Percentiles rank a stretch among this genome's conserved stretches.
Evolutionary conservation across 2,113 vertebrate species (phyloP).

Genomic region (Zeus faber): DNA sequence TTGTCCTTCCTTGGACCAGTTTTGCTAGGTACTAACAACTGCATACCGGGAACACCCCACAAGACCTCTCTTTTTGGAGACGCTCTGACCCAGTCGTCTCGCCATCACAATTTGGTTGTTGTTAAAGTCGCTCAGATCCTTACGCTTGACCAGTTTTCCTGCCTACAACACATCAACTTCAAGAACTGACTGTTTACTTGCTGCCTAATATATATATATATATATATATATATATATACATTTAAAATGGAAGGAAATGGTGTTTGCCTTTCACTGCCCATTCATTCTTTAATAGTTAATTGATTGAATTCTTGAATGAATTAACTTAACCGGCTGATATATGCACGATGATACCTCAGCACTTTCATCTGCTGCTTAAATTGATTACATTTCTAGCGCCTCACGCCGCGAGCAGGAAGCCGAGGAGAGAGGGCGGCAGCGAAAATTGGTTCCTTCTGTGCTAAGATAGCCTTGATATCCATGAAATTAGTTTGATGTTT

Average conservation of each 20-base stretch:
- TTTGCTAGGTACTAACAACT: too few species aligned
- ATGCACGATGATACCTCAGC: conserved; percentile 31
- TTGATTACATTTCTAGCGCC: conserved; percentile 23
- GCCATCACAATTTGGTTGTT: too few species aligned
- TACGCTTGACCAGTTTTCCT: too few species aligned
- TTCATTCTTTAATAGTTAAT: conserved; percentile 9
- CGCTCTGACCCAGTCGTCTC: too few species aligned
- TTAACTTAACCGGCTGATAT: conserved; percentile 32
- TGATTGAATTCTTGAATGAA: not conserved
- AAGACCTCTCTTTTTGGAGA: too few species aligned
- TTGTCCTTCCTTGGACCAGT: too few species aligned
- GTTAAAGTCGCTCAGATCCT: too few species aligned
- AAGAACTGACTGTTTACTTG: too few species aligned
- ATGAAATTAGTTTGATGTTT: not conserved
- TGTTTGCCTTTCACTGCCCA: conserved; percentile 8
- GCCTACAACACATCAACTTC: too few species aligned
- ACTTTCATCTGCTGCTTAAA: conserved; percentile 26
- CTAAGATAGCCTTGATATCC: conserved; percentile 35
- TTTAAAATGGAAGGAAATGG: conserved; percentile 19
- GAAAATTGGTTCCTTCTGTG: conserved; percentile 7
- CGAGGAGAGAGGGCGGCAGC: not conserved
- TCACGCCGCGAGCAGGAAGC: not conserved
- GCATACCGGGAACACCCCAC: too few species aligned
- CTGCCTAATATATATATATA: too few species aligned
- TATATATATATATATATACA: too few species aligned